Evolutionary conservation across 2,888 invertebrate genomes (phyloP).

Genomic region (Tridacna crocea): DNA sequence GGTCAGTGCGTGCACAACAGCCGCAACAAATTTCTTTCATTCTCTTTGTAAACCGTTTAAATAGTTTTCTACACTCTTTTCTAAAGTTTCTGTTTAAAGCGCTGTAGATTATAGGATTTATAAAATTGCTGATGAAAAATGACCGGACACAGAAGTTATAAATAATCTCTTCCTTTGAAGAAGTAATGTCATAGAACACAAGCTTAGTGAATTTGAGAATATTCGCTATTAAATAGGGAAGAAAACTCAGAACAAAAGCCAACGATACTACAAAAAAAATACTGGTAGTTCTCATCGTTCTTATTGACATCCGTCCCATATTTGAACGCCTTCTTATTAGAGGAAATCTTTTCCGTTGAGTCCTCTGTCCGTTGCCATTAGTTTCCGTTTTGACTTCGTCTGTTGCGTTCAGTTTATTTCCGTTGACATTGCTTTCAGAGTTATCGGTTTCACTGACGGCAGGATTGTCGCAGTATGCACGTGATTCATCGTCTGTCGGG

Average conservation of each 20-base stretch:
- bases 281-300: slow-evolving; percentile 70
- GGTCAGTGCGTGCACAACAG: neutral
- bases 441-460: slow-evolving; percentile 39
- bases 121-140: slow-evolving; percentile 73
- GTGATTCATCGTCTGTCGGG: slow-evolving; percentile 56
- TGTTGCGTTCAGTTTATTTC: slow-evolving; percentile 14
- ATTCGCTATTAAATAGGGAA: slow-evolving; percentile 72
- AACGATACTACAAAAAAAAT: slow-evolving; percentile 75
- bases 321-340: slow-evolving; percentile 47
- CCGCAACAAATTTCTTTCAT: slow-evolving; percentile 23
- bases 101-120: slow-evolving; percentile 76
- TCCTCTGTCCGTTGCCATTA: neutral
- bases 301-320: slow-evolving; percentile 56
- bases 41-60: slow-evolving; percentile 46
- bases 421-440: slow-evolving; percentile 8
- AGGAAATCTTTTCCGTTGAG: slow-evolving; percentile 22
- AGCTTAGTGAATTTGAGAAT: slow-evolving; percentile 70
- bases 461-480: slow-evolving; percentile 49
- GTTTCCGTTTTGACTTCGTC: slow-evolving; percentile 12
- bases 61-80: slow-evolving; percentile 62
- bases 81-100: slow-evolving; percentile 68
- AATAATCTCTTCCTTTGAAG: slow-evolving; percentile 61
- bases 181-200: slow-evolving; percentile 63
- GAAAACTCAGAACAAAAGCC: slow-evolving; percentile 70
- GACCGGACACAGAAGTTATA: slow-evolving; percentile 76